These are phyloP conservation scores for Cottoperca gobio DNA, from an alignment of 2,797 vertebrate genomes.

Conservation along the genomic window DNA sequence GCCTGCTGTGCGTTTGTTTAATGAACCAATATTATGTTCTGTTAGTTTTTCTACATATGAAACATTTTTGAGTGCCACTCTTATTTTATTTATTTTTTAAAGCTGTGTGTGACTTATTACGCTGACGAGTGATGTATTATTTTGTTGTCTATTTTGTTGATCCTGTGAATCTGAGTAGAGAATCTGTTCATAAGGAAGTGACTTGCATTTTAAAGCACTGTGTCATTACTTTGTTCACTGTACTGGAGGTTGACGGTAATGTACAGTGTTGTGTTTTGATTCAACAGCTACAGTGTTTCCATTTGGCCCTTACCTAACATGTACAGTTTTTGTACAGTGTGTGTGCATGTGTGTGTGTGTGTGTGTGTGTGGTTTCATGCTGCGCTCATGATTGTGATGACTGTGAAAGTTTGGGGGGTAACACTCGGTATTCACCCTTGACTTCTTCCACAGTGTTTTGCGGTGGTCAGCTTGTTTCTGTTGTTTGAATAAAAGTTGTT, in stretches of 20 bases:
- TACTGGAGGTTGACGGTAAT: slow-evolving; percentile 57
- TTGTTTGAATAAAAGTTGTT: slow-evolving; percentile 94
- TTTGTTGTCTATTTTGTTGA: slow-evolving; percentile 65
- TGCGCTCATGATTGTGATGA: slow-evolving; percentile 48
- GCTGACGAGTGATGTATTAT: slow-evolving; percentile 59
- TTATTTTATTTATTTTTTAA: slow-evolving; percentile 52
- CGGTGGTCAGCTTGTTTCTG: slow-evolving; percentile 91
- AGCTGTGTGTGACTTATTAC: slow-evolving; percentile 64
- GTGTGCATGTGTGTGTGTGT: slow-evolving; percentile 84
- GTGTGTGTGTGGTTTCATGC: slow-evolving; percentile 63
- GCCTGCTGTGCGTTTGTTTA: slow-evolving; percentile 72
- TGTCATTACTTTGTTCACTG: slow-evolving; percentile 76
- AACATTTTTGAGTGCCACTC: slow-evolving; percentile 78
- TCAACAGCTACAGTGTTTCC: slow-evolving; percentile 83
- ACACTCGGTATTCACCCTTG: slow-evolving; percentile 65
- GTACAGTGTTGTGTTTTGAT: slow-evolving; percentile 86
- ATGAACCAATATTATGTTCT: slow-evolving; percentile 73
- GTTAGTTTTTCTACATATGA: slow-evolving; percentile 77
- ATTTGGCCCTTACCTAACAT: slow-evolving; percentile 66
- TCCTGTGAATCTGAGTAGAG: slow-evolving; percentile 64
- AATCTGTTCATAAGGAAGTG: slow-evolving; percentile 82
- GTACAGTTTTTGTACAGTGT: slow-evolving; percentile 88
- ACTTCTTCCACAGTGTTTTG: slow-evolving; percentile 89
- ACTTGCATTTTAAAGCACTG: slow-evolving; percentile 63
- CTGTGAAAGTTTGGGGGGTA: slow-evolving; percentile 52